Evolutionary conservation across 2,888 invertebrate genomes (phyloP), one percentile per base, ranked within the genome.

Genomic region (Thereva nobilitata): DNA sequence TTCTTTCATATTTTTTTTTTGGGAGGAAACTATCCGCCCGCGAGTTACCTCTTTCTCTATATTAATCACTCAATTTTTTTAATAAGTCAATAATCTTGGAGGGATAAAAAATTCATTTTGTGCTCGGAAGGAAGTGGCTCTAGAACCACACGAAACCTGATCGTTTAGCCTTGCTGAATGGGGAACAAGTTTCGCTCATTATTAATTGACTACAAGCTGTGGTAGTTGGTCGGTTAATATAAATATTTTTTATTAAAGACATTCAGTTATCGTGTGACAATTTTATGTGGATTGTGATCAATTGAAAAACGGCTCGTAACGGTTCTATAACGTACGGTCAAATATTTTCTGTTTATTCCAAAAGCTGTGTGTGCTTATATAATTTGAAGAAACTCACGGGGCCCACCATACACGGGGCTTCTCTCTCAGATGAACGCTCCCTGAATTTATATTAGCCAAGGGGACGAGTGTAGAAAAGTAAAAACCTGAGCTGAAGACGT

Each of bases 61-160:
- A 6, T 9, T 61, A 61, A 61, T 61, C 49, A 61, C 61, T 61
- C 40, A 61, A 61, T 50, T 42, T 8, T 23, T 40, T 37, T 37
- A 41, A 40, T 34, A 41, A 42, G 23, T 41, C 34, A 55, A 38
- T 4, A 23, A 12, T 55, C 42, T 10, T 42, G 41, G 55, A 1
- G 42, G 9, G 3, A 55, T 41, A 47, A 12, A 10, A 10, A 7
- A 47, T 47, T 23, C 23, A 23, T 23, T 23, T 23, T 23, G 23
- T 23, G 23, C 23, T 23, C 23, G 23, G 23, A 23, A 23, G 23
- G 23, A 23, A 23, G 23, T 23, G 23, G 23, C 23, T 23, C 23
- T 2, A 23, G 23, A 23, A 23, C 23, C 23, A 23, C 23, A 23
- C 23, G 23, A 23, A 23, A 23, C 23, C 23, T 23, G 23, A 23